Evolutionary conservation across 2,113 vertebrate genomes (phyloP).

Genomic region (Dipodomys ordii): DNA sequence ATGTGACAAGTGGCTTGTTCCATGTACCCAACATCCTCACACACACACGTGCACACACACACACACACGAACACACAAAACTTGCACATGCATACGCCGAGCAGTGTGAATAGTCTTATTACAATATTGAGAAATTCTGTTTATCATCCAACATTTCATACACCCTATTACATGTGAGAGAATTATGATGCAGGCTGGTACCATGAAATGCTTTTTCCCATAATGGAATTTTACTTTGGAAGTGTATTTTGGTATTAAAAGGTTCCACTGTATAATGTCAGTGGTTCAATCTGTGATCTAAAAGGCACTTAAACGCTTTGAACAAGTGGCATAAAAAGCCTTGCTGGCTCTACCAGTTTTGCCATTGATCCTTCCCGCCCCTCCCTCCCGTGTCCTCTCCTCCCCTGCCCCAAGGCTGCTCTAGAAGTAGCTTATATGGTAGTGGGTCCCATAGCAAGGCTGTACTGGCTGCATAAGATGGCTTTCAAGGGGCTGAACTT

Average conservation of each 20-base stretch:
- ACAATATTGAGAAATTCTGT: constrained; percentile 85
- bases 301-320: constrained; percentile 91
- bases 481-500: constrained; percentile 71
- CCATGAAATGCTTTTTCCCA: constrained; percentile 85
- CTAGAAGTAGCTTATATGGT: constrained; percentile 83
- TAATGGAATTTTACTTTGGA: constrained; percentile 89
- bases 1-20: neutral
- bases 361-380: constrained; percentile 85
- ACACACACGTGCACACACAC: neutral
- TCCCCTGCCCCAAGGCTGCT: constrained; percentile 78
- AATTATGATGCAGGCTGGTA: constrained; percentile 87
- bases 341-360: constrained; percentile 87
- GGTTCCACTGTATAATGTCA: constrained; percentile 90
- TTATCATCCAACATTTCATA: constrained; percentile 90
- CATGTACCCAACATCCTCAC: neutral
- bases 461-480: constrained; percentile 77
- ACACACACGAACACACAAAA: neutral
- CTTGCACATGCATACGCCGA: neutral
- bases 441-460: constrained; percentile 79
- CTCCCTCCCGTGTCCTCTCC: no score
- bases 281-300: constrained; percentile 90
- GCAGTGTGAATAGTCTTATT: constrained; percentile 60
- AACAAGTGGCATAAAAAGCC: constrained; percentile 89
- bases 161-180: constrained; percentile 85
- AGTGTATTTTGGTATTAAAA: constrained; percentile 91